A percentile compares a stretch with the other conserved stretches of the same genome.
These are phyloP conservation scores for Sinhomidia bicolor DNA, from an alignment of 2,888 invertebrate genomes.

Conservation along the genomic window DNA sequence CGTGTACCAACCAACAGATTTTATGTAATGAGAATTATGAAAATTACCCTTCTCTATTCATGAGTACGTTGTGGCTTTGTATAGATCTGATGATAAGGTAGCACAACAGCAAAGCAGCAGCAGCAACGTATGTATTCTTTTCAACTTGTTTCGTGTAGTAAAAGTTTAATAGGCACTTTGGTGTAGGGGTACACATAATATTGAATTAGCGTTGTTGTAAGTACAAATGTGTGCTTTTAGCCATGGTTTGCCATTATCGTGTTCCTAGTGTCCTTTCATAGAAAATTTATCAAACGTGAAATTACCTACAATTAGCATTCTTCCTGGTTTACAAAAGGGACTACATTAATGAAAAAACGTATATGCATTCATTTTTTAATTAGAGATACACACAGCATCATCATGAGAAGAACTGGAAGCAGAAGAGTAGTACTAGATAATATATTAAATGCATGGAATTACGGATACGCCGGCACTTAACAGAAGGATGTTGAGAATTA, in stretches of 20 bases:
- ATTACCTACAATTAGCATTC: slow-evolving; percentile 30
- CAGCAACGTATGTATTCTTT: not conserved
- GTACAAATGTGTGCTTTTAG: too few species aligned
- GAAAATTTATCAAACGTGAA: slow-evolving; percentile 37
- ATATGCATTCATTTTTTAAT: not conserved
- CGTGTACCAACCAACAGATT: not conserved
- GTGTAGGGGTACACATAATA: too few species aligned
- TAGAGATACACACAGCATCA: not conserved
- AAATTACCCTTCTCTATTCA: slow-evolving; percentile 31
- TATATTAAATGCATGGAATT: too few species aligned
- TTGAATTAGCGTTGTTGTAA: too few species aligned
- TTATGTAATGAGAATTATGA: slow-evolving; percentile 26
- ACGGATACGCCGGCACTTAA: too few species aligned
- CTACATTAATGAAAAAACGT: not conserved
- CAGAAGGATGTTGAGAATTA: not conserved
- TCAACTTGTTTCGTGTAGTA: not conserved
- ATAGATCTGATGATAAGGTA: too few species aligned
- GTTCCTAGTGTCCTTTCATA: not conserved
- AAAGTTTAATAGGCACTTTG: too few species aligned
- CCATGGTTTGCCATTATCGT: not conserved
- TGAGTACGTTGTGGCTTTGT: not conserved
- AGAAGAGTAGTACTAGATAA: not conserved
- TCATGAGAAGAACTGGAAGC: not conserved
- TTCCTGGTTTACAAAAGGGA: not conserved
- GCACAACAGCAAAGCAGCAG: too few species aligned